phyloP scores from a whole-genome alignment of 2,113 vertebrate genomes.

The Lepus timidus region DNA sequence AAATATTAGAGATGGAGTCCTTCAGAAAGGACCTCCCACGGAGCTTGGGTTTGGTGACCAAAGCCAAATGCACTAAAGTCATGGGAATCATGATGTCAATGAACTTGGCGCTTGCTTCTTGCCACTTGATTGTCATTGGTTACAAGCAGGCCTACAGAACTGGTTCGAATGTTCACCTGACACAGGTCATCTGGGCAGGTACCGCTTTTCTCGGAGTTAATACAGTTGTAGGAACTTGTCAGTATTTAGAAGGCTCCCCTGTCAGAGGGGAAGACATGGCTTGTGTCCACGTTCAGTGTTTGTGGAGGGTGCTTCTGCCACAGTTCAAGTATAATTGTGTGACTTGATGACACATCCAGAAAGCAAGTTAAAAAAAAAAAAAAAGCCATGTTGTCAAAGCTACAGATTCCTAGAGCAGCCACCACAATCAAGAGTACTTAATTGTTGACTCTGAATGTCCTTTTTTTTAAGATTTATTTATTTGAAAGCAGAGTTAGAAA shows the following conservation, averaged over 20 bases:
- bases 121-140: rapidly evolving
- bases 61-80: background rate
- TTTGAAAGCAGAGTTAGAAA: too few relatives aligned
- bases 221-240: background rate
- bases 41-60: background rate
- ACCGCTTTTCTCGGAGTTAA: background rate
- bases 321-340: background rate
- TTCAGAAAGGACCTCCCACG: background rate
- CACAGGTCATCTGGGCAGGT: background rate
- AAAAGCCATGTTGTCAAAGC: background rate
- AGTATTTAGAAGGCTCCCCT: background rate
- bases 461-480: too few relatives aligned
- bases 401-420: background rate
- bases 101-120: rapidly evolving
- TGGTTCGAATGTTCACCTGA: background rate
- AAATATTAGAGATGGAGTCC: background rate
- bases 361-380: background rate
- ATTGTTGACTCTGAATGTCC: background rate
- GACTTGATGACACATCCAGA: background rate
- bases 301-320: background rate
- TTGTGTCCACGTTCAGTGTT: background rate
- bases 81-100: rapidly evolving
- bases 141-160: rapidly evolving
- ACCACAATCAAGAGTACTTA: background rate
- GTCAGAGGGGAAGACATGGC: background rate